These are phyloP conservation scores for Atherinosoma microstoma DNA, from an alignment of 2,797 vertebrate genomes.

Conservation along the genomic window DNA sequence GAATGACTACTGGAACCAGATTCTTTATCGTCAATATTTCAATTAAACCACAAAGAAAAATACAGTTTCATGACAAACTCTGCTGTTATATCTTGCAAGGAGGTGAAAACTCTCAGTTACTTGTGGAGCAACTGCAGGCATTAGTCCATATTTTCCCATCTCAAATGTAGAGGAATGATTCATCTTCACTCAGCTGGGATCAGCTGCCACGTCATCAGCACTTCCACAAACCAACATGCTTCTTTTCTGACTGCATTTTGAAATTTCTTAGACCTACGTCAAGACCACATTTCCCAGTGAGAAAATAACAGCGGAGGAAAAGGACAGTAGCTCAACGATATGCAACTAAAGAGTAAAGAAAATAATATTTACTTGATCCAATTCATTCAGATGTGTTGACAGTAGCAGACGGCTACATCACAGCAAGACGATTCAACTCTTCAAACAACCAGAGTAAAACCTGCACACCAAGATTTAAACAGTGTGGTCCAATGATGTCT, in stretches of 20 bases:
- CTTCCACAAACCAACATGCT: conserved; percentile 1
- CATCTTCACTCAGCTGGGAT: not conserved
- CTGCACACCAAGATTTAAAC: not conserved
- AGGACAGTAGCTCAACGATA: not conserved
- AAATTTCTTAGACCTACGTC: not conserved
- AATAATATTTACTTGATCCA: not conserved
- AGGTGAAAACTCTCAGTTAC: conserved; percentile 6
- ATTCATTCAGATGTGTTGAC: conserved; percentile 1
- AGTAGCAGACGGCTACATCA: conserved; percentile 17
- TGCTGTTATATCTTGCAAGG: not conserved
- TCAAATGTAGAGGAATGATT: conserved; percentile 36
- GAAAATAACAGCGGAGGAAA: not conserved
- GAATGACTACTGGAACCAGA: not conserved
- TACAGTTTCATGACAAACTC: not conserved
- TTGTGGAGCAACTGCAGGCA: not conserved
- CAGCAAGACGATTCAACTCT: too few relatives aligned
- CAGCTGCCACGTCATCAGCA: conserved; percentile 21
- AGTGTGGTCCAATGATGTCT: conserved; percentile 16
- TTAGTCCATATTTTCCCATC: not conserved
- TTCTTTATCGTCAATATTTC: not conserved
- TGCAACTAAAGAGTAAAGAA: not conserved
- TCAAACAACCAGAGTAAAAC: too few relatives aligned
- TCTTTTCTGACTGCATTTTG: conserved; percentile 13
- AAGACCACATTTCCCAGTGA: fast-evolving
- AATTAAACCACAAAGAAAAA: not conserved